phyloP scores from a whole-genome alignment of 30 jellyfish, hydroid and myxozoan species.

The Aurelia sp. region DNA sequence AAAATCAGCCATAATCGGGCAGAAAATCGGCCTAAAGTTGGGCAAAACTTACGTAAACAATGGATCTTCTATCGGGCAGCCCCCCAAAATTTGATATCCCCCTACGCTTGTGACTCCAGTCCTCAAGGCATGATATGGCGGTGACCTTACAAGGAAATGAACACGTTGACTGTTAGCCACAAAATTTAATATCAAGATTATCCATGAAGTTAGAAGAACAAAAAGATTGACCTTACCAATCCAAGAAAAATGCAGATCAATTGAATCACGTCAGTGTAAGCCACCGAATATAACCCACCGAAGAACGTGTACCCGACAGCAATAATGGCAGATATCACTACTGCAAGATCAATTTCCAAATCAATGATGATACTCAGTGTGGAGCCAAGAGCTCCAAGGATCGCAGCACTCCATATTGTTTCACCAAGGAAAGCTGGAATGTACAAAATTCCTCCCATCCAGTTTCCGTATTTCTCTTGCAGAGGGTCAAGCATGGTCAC shows the following conservation, averaged over 20 bases:
- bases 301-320: conserved; percentile 86
- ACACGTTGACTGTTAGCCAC: no score
- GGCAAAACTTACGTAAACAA: no score
- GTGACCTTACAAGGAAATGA: no score
- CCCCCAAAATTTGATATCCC: no score
- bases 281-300: conserved; percentile 86
- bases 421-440: conserved; percentile 87
- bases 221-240: conserved; percentile 19
- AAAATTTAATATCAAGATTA: no score
- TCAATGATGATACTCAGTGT: conserved; percentile 75
- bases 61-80: no score
- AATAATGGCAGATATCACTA: conserved; percentile 67
- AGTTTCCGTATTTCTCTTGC: conserved; percentile 79
- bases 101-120: no score
- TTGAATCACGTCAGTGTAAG: conserved; percentile 80
- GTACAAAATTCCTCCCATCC: conserved; percentile 81
- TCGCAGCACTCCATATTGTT: conserved; percentile 79
- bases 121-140: no score
- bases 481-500: conserved; percentile 86
- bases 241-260: conserved; percentile 76
- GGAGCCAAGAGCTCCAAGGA: conserved; percentile 85
- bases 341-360: conserved; percentile 66
- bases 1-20: no score
- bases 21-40: no score
- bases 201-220: no score